Evolutionary conservation across 2,888 invertebrate genomes (phyloP).

Genomic region (Hypselothyrea guttata): DNA sequence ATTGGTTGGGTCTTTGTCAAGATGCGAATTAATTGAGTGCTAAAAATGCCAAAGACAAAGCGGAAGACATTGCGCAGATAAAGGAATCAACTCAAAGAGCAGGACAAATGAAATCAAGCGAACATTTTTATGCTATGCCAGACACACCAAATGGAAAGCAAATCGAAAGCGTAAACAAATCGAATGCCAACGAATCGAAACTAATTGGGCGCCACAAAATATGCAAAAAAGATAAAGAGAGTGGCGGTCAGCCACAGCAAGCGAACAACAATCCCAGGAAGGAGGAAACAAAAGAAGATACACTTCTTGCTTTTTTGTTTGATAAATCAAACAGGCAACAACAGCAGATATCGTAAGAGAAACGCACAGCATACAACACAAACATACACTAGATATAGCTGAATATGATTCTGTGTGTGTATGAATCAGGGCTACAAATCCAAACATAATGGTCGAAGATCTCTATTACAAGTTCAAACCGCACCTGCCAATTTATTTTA

Average conservation of each 20-base stretch:
- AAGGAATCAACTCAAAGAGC: constrained; percentile 17
- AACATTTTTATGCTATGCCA: constrained; percentile 45
- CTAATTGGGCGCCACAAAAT: constrained; percentile 69
- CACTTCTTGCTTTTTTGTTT: constrained; percentile 56
- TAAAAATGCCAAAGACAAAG: constrained; percentile 49
- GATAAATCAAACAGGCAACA: constrained; percentile 56
- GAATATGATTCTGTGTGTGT: not conserved
- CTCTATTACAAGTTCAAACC: too few relatives aligned
- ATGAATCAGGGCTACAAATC: too few relatives aligned
- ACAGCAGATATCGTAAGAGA: constrained; percentile 2
- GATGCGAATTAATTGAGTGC: constrained; percentile 73
- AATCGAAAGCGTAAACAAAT: constrained; percentile 52
- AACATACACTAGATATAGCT: not conserved
- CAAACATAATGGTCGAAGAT: too few relatives aligned
- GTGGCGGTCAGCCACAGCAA: constrained; percentile 48
- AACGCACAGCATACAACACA: constrained; percentile 8
- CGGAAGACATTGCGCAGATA: constrained; percentile 30
- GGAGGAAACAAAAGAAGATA: constrained; percentile 27
- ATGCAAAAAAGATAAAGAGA: constrained; percentile 68
- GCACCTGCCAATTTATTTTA: too few relatives aligned
- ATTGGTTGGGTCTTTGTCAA: constrained; percentile 29
- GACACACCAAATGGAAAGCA: constrained; percentile 26
- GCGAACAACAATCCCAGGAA: not conserved
- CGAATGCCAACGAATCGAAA: constrained; percentile 70
- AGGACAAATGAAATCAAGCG: constrained; percentile 63